Evolutionary conservation across 2,888 invertebrate genomes (phyloP), one percentile per base, ranked within the genome.

Genomic region (Lasioglossum marginatum): DNA sequence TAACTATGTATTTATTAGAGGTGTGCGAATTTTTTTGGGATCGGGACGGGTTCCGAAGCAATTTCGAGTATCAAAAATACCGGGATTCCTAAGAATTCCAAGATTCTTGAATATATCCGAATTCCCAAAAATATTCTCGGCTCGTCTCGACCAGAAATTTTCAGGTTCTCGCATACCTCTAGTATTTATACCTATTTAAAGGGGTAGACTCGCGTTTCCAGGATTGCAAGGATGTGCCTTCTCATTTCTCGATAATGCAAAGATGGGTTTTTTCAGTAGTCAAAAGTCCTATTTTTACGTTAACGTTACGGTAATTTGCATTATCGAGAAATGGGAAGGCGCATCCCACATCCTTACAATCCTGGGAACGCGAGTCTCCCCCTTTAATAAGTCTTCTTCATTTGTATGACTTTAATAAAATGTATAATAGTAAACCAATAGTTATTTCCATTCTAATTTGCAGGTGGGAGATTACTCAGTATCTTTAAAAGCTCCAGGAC

Each of bases 401-500:
- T 63, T 34, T 63, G 6, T 63, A 27, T 8, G 31, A 31, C 63
- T 63, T 31, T 37, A 45, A 66, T 37, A 3, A 37, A n/a, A 52
- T 10, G 14, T 48, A 16, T 52, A 63, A 45, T 27, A 31, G 16
- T 52, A 27, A 45, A 16, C 14, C 68, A 19, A 43, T n/a, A 31
- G 66, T 31, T 23, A 48, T 31, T 68, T 19, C 75, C 57, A 63
- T 80, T 77, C 73, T 82, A 40, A 79, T 73, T 91, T 92, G 48
- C 96, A 99, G 99, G 97, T 98, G 96, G 99, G 99, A 90, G 99
- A 99, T 96, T 99, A 97, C 96, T 99, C 99, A 23, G 99, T 99
- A 92, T 99, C 99, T 77, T 96, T 99, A 94, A 99, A 99, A 96
- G 99, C 99, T 75, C 98, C 99, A 71, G 98, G 98, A 40, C 97